Evolutionary conservation across 2,113 vertebrate species (phyloP), one percentile per base, ranked within the genome.

Genomic region (Cavia porcellus): DNA sequence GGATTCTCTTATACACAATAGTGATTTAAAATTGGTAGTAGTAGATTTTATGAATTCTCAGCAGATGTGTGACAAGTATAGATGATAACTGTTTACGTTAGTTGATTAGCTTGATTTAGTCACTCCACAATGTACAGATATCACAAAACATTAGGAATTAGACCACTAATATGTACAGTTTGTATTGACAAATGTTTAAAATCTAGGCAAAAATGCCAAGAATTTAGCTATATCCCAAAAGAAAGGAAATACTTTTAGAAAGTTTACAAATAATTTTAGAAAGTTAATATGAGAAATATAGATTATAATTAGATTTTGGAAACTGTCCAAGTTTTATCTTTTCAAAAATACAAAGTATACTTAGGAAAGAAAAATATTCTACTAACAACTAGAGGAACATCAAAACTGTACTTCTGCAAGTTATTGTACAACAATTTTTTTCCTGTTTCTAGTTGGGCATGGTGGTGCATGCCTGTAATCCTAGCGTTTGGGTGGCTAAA

Each of bases 391-490:
- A 66, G 32, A 30, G n/a, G 4, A 86, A 8, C 20, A n/a, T 13
- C 50, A 45, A 93, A 81, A 64, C 1, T 59, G 0, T 6, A 66
- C 7, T 45, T 91, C 28, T 62, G 77, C 25, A 22, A 89, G 10
- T 66, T 93, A 80, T 89, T 92, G 72, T 38, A 75, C 92, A 92
- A 89, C 9, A 1, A 24, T n/a, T 52, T 95, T 80, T 82, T 77
- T 61, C 35, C 28, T 87, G 35, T 92, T 94, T 89, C 5, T 66
- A 35, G 74, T 2, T 1, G 0, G 42, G 25, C 42, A 25, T 25
- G 42, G 42, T 45, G 22, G 38, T 42, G 1, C 22, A 75, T 42
- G 24, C 38, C 72, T 47, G 5, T 75, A 47, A 47, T 45, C 11
- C 2, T 11, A 75, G 24, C 42, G 28, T 75, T 75, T 75, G 74